A percentile compares a stretch with the other conserved stretches of the same genome.
Evolutionary conservation across 1,140 invertebrate genomes (phyloP).

Genomic region (Plectrocnemia conspersa): DNA sequence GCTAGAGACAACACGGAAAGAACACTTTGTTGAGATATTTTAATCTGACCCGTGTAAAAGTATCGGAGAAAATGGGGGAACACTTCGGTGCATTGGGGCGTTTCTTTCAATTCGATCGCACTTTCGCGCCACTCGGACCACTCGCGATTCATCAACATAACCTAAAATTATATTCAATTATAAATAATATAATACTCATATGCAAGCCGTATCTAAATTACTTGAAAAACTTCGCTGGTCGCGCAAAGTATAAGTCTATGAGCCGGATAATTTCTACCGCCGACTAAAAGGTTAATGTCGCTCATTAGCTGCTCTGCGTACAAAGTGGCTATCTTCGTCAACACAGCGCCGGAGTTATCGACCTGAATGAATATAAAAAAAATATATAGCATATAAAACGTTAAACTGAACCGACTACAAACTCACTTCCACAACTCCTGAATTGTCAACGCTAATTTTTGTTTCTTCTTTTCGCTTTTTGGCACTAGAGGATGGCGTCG

Average conservation of each 20-base stretch:
- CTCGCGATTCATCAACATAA: slow-evolving; percentile 91
- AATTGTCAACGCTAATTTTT: too few relatives aligned
- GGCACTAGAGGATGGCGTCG: too few relatives aligned
- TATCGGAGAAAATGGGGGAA: slow-evolving; percentile 87
- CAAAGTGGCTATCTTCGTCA: slow-evolving; percentile 75
- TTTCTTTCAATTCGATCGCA: slow-evolving; percentile 78
- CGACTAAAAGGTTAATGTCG: slow-evolving; percentile 78
- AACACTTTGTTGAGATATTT: slow-evolving; percentile 76
- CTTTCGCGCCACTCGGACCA: slow-evolving; percentile 88
- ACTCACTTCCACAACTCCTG: too few relatives aligned
- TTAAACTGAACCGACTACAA: too few relatives aligned
- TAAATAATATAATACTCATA: not conserved
- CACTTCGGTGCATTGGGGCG: slow-evolving; percentile 73
- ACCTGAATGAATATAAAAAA: too few relatives aligned
- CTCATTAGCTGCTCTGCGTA: slow-evolving; percentile 82
- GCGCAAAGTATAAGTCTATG: slow-evolving; percentile 91
- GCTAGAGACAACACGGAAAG: slow-evolving; percentile 81
- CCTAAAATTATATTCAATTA: slow-evolving; percentile 50
- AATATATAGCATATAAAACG: too few relatives aligned
- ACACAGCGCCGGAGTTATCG: slow-evolving; percentile 73
- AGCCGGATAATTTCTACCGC: slow-evolving; percentile 74
- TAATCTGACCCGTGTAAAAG: slow-evolving; percentile 88
- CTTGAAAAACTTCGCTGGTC: slow-evolving; percentile 93
- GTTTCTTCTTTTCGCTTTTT: too few relatives aligned
- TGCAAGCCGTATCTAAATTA: too few relatives aligned